These are phyloP conservation scores for Synodontis membranacea DNA, from an alignment of 2,113 vertebrate species.

Conservation along the genomic window DNA sequence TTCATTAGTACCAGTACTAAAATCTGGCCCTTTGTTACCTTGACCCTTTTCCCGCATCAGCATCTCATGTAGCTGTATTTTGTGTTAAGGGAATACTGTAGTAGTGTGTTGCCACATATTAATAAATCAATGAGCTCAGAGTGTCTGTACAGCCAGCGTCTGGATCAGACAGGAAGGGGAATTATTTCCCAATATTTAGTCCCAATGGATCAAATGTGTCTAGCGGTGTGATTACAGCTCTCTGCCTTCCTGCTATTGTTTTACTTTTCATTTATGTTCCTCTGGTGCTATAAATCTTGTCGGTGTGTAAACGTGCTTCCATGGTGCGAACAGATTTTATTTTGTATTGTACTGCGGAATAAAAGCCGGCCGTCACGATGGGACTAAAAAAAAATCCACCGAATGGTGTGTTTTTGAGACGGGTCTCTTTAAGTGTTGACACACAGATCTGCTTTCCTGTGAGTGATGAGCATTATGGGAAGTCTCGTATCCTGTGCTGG, in stretches of 20 bases:
- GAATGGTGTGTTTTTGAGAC: slow-evolving; percentile 5
- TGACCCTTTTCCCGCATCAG: background rate
- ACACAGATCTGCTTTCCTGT: slow-evolving; percentile 34
- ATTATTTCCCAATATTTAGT: slow-evolving; percentile 37
- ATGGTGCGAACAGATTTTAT: slow-evolving; percentile 22
- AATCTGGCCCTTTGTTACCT: background rate
- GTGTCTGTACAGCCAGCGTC: slow-evolving; percentile 29
- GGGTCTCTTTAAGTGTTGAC: slow-evolving; percentile 9
- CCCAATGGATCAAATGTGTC: slow-evolving; percentile 1
- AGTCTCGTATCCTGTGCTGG: slow-evolving; percentile 15
- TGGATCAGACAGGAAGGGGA: slow-evolving; percentile 10
- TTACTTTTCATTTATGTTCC: slow-evolving; percentile 11
- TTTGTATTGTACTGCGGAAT: slow-evolving; percentile 37
- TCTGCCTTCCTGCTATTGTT: slow-evolving; percentile 50
- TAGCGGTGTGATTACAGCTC: background rate
- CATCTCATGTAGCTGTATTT: background rate
- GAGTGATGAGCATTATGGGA: slow-evolving; percentile 17
- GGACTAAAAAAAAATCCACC: background rate
- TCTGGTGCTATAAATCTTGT: slow-evolving; percentile 18
- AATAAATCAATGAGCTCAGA: slow-evolving; percentile 38
- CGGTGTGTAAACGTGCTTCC: slow-evolving; percentile 12
- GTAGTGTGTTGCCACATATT: background rate
- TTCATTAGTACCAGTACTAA: background rate
- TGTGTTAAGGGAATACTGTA: background rate
- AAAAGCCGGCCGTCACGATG: slow-evolving; percentile 12